These are phyloP conservation scores for Pollicipes pollicipes DNA, from an alignment of 1,140 invertebrate species.

Conservation along the genomic window DNA sequence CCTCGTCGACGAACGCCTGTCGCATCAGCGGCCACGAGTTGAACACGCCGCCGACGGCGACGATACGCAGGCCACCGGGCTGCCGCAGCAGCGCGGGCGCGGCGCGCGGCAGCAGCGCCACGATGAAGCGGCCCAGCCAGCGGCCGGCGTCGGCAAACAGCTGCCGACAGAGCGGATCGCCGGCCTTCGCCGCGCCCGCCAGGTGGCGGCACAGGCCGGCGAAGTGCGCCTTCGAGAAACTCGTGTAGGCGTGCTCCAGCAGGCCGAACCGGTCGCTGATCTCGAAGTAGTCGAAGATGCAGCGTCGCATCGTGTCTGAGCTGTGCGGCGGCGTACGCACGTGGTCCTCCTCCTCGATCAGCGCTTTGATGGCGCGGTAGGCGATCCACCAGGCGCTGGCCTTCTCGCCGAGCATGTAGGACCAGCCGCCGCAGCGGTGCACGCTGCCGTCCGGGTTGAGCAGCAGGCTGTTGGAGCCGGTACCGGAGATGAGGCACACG, in stretches of 20 bases:
- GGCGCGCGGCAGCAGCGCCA: neutral
- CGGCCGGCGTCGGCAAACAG: slow-evolving; percentile 3
- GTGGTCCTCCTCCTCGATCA: slow-evolving; percentile 76
- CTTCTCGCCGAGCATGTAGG: slow-evolving; percentile 84
- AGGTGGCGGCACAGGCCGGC: neutral
- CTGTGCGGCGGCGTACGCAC: slow-evolving; percentile 42
- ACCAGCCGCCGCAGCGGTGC: slow-evolving; percentile 83
- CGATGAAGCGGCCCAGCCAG: neutral
- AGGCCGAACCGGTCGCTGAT: slow-evolving; percentile 34
- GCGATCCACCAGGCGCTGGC: slow-evolving; percentile 75
- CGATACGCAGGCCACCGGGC: slow-evolving; percentile 24
- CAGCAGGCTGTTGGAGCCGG: slow-evolving; percentile 74
- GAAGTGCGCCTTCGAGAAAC: neutral
- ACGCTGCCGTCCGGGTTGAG: slow-evolving; percentile 62
- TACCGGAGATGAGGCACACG: slow-evolving; percentile 84
- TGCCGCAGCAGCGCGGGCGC: slow-evolving; percentile 13
- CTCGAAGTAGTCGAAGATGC: slow-evolving; percentile 60
- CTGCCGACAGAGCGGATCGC: neutral
- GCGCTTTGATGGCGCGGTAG: slow-evolving; percentile 59
- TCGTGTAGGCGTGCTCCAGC: neutral
- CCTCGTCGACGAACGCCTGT: slow-evolving; percentile 15
- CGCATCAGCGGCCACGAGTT: slow-evolving; percentile 28
- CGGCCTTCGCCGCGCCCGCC: neutral
- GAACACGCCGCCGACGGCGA: slow-evolving; percentile 29
- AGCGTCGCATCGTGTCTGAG: slow-evolving; percentile 46